Conservation (phyloP, 2,888 invertebrate genomes). For the Mycalesis mineus region DNA sequence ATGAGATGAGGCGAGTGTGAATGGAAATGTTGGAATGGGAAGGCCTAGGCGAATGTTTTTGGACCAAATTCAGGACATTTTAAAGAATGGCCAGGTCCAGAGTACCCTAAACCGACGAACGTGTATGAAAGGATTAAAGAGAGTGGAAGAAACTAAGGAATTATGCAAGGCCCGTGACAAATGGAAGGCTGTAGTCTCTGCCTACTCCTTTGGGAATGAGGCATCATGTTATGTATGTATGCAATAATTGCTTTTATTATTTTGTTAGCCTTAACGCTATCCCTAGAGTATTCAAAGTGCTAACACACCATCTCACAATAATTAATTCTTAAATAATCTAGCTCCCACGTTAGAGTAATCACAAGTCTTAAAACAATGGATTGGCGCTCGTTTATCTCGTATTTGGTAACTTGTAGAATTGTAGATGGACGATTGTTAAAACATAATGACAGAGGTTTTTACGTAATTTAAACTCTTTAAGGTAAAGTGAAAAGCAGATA, state of each 20-base stretch:
- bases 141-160: no score
- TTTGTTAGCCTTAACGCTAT: not conserved
- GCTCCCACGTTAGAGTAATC: conserved; percentile 25
- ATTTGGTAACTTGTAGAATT: conserved; percentile 29
- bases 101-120: no score
- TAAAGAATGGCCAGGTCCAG: no score
- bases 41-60: no score
- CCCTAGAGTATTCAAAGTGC: not conserved
- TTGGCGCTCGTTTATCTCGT: conserved; percentile 6
- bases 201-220: no score
- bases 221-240: no score
- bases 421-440: conserved; percentile 52
- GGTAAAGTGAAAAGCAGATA: not conserved
- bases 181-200: no score
- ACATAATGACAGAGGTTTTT: conserved; percentile 10
- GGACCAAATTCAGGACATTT: no score
- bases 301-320: not conserved
- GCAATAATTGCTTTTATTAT: not conserved
- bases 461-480: not conserved
- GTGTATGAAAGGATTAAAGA: no score
- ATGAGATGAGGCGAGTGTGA: no score
- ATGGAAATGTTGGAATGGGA: no score
- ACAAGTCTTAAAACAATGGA: conserved; percentile 25
- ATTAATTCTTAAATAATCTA: conserved; percentile 5
- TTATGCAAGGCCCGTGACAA: no score